Evolutionary conservation across 2,113 vertebrate genomes (phyloP).

Genomic region (Chauna torquata): DNA sequence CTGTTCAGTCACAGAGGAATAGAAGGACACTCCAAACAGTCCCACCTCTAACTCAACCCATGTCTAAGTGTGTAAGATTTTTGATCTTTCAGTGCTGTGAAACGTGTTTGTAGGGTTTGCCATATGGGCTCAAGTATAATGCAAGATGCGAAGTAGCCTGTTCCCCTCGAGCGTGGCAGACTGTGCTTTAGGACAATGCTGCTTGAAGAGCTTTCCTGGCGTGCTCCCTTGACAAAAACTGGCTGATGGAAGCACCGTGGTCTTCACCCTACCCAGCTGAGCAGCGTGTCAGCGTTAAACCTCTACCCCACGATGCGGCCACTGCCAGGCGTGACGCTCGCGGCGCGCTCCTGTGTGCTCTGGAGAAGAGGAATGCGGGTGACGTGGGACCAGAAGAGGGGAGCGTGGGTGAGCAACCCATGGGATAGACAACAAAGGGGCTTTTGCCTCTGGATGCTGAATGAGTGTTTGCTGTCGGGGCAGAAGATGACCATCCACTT

Average conservation of each 20-base stretch:
- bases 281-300: neutral
- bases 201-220: neutral
- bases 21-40: neutral
- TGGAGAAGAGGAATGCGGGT: accelerated
- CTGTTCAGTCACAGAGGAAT: neutral
- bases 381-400: neutral
- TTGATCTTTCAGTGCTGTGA: neutral
- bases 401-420: neutral
- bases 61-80: neutral
- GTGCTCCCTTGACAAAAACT: neutral
- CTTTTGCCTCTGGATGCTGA: neutral
- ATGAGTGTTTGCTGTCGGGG: neutral
- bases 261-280: neutral
- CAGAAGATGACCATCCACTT: accelerated
- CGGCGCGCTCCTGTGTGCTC: neutral
- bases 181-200: too few species aligned
- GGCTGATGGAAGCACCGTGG: accelerated
- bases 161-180: neutral
- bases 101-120: neutral
- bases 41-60: neutral
- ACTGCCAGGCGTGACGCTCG: neutral
- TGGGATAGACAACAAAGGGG: neutral
- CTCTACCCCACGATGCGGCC: neutral
- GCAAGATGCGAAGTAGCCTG: accelerated
- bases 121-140: accelerated